Base-by-base conservation (phyloP, 2,113 vertebrate genomes). In the Xyliphius kryptos region DNA sequence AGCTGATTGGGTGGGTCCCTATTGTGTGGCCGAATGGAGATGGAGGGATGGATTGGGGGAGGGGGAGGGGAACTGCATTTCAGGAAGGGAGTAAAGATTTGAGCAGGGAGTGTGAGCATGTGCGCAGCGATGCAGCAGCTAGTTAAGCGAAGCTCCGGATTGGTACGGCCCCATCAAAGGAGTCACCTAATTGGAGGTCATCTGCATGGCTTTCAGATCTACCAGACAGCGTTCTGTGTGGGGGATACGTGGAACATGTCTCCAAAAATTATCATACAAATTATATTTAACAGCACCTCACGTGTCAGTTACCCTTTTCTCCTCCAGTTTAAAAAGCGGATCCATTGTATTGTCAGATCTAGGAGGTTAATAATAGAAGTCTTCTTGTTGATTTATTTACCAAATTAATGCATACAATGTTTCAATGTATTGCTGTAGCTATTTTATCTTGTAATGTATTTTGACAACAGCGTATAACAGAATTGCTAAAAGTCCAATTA, bases 171-270 rank as follows among this genome's bases (percentile, higher is more conserved):
- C 63, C 69, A 16, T 63, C 41, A 17, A 62, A 69, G 49, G 53
- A 63, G 41, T 52, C n/a, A 51, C 46, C 64, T 71, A 73, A 76
- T 70, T 71, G 67, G 70, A 77, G 77, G 77, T 77, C 70, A 69
- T 71, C 41, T 57, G 59, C 66, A 73, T 71, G 70, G 66, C 61
- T 72, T 68, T 56, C 54, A 75, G 73, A 71, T 58, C 67, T 63
- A 66, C 67, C 69, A 74, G 69, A 74, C 66, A 72, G 46, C 32
- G 63, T 14, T 15, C 59, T 58, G 63, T 70, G 58, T 44, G 48
- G 67, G 50, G 60, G 60, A 49, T 59, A 56, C 67, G 63, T 64
- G 21, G 43, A 22, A 41, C 56, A 49, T 19, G 26, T 40, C 7
- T 37, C 52, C 11, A 5, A 32, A 32, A 32, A 32, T 32, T 32